Conservation (phyloP, 2,888 invertebrate species). For the Orthonevra nobilis region DNA sequence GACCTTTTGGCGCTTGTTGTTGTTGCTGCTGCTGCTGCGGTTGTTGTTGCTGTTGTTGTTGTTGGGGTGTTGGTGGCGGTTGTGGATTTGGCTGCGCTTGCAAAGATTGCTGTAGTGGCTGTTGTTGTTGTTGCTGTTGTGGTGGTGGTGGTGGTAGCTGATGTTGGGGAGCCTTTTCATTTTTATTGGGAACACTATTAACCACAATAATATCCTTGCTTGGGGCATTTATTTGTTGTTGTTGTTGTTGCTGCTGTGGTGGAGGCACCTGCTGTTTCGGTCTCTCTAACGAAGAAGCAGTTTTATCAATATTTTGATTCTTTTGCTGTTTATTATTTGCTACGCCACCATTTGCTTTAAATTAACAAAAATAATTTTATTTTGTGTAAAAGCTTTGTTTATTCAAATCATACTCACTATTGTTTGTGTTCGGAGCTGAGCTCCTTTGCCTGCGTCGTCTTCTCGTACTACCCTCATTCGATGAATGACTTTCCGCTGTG, state of each 20-base stretch:
- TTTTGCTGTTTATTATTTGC: slow-evolving; percentile 78
- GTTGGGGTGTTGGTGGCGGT: too few relatives aligned
- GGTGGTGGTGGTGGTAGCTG: slow-evolving; percentile 69
- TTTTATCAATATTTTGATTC: slow-evolving; percentile 77
- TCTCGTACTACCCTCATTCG: slow-evolving; percentile 79
- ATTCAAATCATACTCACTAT: slow-evolving; percentile 77
- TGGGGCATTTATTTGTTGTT: slow-evolving; percentile 71
- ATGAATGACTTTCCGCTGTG: slow-evolving; percentile 80
- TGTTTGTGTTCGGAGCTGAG: slow-evolving; percentile 76
- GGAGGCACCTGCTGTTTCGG: slow-evolving; percentile 72
- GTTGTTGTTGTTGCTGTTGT: too few relatives aligned
- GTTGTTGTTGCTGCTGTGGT: slow-evolving; percentile 60
- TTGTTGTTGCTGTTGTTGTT: slow-evolving; percentile 67
- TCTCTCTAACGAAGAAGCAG: slow-evolving; percentile 74
- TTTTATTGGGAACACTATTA: slow-evolving; percentile 72
- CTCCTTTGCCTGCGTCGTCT: slow-evolving; percentile 79
- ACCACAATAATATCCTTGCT: slow-evolving; percentile 74
- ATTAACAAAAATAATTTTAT: neutral
- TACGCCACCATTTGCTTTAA: slow-evolving; percentile 78
- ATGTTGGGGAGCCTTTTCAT: slow-evolving; percentile 72
- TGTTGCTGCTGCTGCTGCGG: slow-evolving; percentile 71
- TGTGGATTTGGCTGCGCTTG: slow-evolving; percentile 60
- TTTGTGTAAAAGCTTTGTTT: slow-evolving; percentile 35
- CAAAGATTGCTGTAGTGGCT: slow-evolving; percentile 58
- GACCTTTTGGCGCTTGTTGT: slow-evolving; percentile 75